Evolutionary conservation across 1,140 invertebrate species (phyloP).

Genomic region (Latrodectus geometricus): DNA sequence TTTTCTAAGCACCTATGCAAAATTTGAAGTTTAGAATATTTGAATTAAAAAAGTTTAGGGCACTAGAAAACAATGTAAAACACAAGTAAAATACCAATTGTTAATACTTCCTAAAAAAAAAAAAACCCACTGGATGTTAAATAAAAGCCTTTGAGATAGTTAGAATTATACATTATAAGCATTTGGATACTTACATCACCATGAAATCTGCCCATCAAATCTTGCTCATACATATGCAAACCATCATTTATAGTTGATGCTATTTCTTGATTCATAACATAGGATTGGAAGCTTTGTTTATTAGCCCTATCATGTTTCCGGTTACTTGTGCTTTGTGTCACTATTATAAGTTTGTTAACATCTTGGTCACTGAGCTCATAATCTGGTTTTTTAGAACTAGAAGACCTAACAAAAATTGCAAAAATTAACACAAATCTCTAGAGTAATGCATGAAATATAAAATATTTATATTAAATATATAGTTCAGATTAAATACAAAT

Average conservation of each 20-base stretch:
- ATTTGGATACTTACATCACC: slow-evolving; percentile 22
- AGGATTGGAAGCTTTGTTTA: slow-evolving; percentile 25
- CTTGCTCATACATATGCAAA: slow-evolving; percentile 93
- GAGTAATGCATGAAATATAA: background rate
- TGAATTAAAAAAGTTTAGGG: background rate
- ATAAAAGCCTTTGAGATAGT: too few relatives aligned
- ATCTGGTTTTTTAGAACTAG: slow-evolving; percentile 79
- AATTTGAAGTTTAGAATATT: background rate
- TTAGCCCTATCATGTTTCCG: slow-evolving; percentile 77
- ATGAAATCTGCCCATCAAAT: slow-evolving; percentile 72
- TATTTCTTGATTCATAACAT: slow-evolving; percentile 86
- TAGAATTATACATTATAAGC: too few relatives aligned
- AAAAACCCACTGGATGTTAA: too few relatives aligned
- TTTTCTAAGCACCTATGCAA: background rate
- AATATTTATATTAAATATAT: too few relatives aligned
- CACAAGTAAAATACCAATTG: too few relatives aligned
- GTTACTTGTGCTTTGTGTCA: slow-evolving; percentile 81
- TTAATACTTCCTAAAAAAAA: too few relatives aligned
- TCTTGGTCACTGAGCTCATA: slow-evolving; percentile 91
- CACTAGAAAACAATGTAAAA: too few relatives aligned
- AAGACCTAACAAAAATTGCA: background rate
- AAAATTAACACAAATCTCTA: background rate
- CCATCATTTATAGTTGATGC: slow-evolving; percentile 96
- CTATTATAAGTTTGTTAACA: slow-evolving; percentile 94
- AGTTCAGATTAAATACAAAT: too few relatives aligned